Conservation (phyloP, 2,888 invertebrate genomes). For the Ditula angustiorana region DNA sequence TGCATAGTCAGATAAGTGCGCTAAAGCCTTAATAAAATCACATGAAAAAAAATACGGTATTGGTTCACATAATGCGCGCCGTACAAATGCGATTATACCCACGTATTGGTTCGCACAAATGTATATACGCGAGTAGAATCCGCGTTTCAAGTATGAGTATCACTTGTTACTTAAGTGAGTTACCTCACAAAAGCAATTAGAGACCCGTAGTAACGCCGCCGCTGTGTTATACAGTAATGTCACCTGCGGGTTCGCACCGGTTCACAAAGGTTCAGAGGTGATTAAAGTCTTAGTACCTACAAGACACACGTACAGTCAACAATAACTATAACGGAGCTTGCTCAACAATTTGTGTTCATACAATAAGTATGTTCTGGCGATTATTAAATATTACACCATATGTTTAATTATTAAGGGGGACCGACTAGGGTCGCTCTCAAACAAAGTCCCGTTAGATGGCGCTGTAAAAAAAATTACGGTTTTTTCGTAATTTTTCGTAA, state of each 20-base stretch:
- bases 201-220: background rate
- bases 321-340: background rate
- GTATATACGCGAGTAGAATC: background rate
- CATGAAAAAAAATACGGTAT: too few species aligned
- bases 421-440: too few species aligned
- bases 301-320: background rate
- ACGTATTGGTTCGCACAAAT: too few species aligned
- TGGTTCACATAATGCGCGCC: too few species aligned
- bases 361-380: background rate
- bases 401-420: too few species aligned
- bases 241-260: conserved; percentile 30
- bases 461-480: too few species aligned
- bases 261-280: conserved; percentile 15
- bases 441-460: too few species aligned
- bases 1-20: too few species aligned
- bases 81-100: too few species aligned
- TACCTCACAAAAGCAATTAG: conserved; percentile 11
- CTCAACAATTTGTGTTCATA: background rate
- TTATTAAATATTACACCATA: background rate
- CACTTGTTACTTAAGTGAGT: background rate
- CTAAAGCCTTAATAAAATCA: too few species aligned
- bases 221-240: conserved; percentile 21
- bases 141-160: background rate
- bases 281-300: background rate
- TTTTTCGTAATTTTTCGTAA: too few species aligned